phyloP scores from a whole-genome alignment of 2,113 vertebrate genomes.

The Otocyon megalotis region DNA sequence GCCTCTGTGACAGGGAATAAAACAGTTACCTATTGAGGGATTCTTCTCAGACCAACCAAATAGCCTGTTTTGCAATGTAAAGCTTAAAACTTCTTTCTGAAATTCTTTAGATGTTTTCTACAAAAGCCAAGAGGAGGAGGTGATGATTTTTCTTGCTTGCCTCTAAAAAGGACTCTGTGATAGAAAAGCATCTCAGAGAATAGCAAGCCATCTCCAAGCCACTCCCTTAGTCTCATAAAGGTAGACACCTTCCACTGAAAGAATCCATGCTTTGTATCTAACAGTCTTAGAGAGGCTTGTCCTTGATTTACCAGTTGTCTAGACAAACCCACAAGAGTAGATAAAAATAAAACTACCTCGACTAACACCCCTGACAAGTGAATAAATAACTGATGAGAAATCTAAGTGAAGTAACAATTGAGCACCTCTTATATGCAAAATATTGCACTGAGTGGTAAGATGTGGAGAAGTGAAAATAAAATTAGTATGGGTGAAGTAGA shows the following conservation, averaged over 20 bases:
- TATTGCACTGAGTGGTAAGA: not conserved
- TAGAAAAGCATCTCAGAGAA: constrained; percentile 16
- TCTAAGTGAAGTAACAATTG: not conserved
- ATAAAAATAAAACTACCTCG: not conserved
- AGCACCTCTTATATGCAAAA: not conserved
- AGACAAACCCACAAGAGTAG: not conserved
- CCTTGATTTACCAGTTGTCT: not conserved
- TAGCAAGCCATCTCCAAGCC: not conserved
- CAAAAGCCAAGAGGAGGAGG: not conserved
- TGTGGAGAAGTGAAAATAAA: not conserved
- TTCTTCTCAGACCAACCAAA: constrained; percentile 41
- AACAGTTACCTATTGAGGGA: constrained; percentile 40
- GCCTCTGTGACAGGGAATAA: constrained; percentile 35
- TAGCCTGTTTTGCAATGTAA: constrained; percentile 30
- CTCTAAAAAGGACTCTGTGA: not conserved
- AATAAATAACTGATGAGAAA: not conserved
- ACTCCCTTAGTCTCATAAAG: not conserved
- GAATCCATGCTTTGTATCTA: not conserved
- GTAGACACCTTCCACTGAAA: not conserved
- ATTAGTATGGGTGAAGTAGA: not conserved
- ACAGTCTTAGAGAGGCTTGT: not conserved
- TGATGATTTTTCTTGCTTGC: not conserved
- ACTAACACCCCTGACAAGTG: not conserved
- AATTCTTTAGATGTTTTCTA: constrained; percentile 29
- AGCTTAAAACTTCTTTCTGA: not conserved